Percentiles rank a stretch among this genome's conserved stretches.
Conservation (phyloP, 2,113 vertebrate species). For the Vireo altiloquus region DNA sequence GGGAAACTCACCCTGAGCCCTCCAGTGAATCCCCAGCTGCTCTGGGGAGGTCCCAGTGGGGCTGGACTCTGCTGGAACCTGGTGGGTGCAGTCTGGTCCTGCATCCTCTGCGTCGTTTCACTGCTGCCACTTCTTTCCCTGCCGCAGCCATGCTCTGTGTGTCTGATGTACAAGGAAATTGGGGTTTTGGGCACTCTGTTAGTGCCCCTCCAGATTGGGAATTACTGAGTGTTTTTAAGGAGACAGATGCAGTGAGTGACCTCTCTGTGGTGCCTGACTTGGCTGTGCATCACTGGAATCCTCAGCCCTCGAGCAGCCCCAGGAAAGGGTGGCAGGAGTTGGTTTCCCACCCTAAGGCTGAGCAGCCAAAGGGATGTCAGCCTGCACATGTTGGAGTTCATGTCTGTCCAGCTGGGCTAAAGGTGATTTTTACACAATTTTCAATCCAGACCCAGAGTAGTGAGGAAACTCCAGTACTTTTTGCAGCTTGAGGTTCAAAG, state of each 20-base stretch:
- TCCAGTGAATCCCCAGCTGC: background rate
- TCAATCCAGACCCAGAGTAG: background rate
- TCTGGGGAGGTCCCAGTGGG: background rate
- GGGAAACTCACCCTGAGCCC: background rate
- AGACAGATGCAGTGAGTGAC: background rate
- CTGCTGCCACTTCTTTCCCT: background rate
- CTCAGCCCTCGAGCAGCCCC: background rate
- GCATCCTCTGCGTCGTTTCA: rapidly evolving
- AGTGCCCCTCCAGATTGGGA: background rate
- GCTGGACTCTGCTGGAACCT: background rate
- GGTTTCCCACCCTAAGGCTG: background rate
- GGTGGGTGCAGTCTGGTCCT: rapidly evolving
- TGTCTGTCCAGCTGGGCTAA: background rate
- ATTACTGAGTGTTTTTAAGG: background rate
- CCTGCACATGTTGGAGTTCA: rapidly evolving
- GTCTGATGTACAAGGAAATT: rapidly evolving
- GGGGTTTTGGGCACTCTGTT: background rate
- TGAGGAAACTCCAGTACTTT: background rate
- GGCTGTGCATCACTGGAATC: rapidly evolving
- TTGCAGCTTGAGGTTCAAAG: background rate
- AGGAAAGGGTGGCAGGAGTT: background rate
- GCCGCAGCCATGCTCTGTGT: background rate
- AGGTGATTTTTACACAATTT: background rate
- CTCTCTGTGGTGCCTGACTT: too few relatives aligned
- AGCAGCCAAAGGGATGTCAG: background rate